phyloP scores from a whole-genome alignment of 2,113 vertebrate species.

The Chaetorhynchus papuensis region DNA sequence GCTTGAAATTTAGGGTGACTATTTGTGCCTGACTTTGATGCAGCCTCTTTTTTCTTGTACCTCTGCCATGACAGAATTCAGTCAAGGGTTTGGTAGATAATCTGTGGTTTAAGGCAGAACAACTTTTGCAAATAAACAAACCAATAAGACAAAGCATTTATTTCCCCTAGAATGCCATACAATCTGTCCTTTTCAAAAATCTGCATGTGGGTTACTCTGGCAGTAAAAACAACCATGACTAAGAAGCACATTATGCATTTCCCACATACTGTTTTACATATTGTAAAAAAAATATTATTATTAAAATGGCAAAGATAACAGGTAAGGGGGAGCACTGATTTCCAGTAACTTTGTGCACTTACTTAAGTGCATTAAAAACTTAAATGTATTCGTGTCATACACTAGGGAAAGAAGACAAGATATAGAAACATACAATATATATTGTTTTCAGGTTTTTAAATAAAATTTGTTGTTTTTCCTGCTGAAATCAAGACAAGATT shows the following conservation, averaged over 20 bases:
- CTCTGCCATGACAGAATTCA: not conserved
- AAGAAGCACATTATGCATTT: slow-evolving; percentile 63
- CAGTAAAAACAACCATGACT: slow-evolving; percentile 66
- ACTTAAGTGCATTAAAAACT: not conserved
- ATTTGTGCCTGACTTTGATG: not conserved
- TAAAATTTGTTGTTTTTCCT: not conserved
- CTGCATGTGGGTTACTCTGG: slow-evolving; percentile 53
- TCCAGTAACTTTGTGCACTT: not conserved
- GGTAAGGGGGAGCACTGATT: slow-evolving; percentile 7
- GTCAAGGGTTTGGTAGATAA: not conserved
- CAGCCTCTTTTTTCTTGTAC: not conserved
- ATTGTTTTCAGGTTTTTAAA: not conserved
- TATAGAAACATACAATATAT: not conserved
- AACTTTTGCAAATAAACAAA: slow-evolving; percentile 41
- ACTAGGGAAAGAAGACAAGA: not conserved
- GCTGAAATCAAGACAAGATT: not conserved
- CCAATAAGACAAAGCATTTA: slow-evolving; percentile 22
- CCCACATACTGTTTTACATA: slow-evolving; percentile 62
- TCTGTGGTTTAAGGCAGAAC: slow-evolving; percentile 15
- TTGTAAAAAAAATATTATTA: slow-evolving; percentile 32
- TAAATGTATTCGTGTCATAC: not conserved
- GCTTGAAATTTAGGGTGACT: not conserved
- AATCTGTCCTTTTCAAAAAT: slow-evolving; percentile 64
- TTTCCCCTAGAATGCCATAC: slow-evolving; percentile 3
- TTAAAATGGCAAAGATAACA: slow-evolving; percentile 36